Evolutionary conservation across 1,140 invertebrate species (phyloP).

Genomic region (Platyura marginata): DNA sequence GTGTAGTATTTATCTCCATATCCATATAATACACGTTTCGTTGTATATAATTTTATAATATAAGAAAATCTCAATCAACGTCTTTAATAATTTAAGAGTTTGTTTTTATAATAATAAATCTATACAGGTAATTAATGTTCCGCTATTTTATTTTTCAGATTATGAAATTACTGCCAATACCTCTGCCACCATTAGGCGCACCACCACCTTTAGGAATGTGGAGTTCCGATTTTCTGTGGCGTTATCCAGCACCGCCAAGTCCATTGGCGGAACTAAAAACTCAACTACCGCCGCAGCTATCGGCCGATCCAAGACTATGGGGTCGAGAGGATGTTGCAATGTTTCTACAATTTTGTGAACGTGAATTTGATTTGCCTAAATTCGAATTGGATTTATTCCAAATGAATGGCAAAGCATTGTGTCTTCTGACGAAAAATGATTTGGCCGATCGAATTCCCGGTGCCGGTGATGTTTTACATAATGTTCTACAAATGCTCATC

Average conservation of each 20-base stretch:
- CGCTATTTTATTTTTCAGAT: not conserved
- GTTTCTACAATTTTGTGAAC: constrained; percentile 81
- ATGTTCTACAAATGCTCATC: constrained; percentile 75
- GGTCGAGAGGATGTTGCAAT: constrained; percentile 72
- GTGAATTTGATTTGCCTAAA: constrained; percentile 79
- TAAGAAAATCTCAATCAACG: no score
- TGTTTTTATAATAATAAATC: no score
- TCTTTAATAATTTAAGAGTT: no score
- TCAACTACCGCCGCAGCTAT: constrained; percentile 58
- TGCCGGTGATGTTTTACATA: constrained; percentile 83
- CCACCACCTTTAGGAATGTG: constrained; percentile 38
- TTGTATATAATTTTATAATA: no score
- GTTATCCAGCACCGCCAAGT: constrained; percentile 42
- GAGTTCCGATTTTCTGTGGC: constrained; percentile 64
- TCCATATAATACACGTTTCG: no score
- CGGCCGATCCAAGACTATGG: constrained; percentile 77
- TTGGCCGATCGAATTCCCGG: constrained; percentile 77
- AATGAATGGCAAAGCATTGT: constrained; percentile 94
- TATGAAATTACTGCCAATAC: constrained; percentile 48
- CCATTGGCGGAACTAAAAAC: constrained; percentile 70
- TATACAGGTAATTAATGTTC: no score
- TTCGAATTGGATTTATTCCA: constrained; percentile 89
- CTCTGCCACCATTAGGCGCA: constrained; percentile 35
- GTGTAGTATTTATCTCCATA: constrained; percentile 11
- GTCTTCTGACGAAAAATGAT: constrained; percentile 74